Evolutionary conservation across 2,888 invertebrate species (phyloP).

Genomic region (Metalampra italica): DNA sequence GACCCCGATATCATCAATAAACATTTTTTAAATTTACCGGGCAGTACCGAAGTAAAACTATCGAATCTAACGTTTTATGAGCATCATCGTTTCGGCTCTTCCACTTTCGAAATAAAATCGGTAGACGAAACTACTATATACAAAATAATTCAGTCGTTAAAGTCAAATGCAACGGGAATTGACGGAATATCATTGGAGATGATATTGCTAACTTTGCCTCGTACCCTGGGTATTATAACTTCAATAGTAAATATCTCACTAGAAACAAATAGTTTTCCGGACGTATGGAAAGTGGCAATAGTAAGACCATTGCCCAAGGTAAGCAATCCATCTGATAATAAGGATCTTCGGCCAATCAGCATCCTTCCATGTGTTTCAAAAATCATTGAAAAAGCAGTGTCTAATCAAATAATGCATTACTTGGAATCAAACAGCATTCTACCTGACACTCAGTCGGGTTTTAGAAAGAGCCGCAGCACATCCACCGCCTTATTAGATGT

Average conservation of each 20-base stretch:
- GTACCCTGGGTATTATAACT: not conserved
- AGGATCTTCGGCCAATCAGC: constrained; percentile 14
- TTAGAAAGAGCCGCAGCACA: constrained; percentile 2
- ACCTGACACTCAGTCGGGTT: constrained; percentile 4
- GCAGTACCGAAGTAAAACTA: not conserved
- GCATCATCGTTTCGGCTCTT: not conserved
- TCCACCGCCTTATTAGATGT: constrained; percentile 5
- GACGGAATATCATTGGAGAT: not conserved
- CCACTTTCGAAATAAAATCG: not conserved
- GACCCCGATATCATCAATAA: not conserved
- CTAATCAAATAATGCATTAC: not conserved
- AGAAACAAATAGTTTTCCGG: not conserved
- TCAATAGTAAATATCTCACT: not conserved
- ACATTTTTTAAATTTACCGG: not conserved
- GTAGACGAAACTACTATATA: not conserved
- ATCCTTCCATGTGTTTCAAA: constrained; percentile 12
- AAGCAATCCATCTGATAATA: not conserved
- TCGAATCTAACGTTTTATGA: not conserved
- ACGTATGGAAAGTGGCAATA: not conserved
- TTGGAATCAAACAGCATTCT: not conserved
- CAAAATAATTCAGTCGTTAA: not conserved
- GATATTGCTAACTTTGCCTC: not conserved
- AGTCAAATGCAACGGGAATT: not conserved
- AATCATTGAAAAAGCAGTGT: constrained; percentile 11
- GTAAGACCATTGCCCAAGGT: constrained; percentile 13